A percentile compares a stretch with the other conserved stretches of the same genome.
phyloP scores from a whole-genome alignment of 37 sponge, comb jelly and placozoan genomes.

The Ianthella basta region DNA sequence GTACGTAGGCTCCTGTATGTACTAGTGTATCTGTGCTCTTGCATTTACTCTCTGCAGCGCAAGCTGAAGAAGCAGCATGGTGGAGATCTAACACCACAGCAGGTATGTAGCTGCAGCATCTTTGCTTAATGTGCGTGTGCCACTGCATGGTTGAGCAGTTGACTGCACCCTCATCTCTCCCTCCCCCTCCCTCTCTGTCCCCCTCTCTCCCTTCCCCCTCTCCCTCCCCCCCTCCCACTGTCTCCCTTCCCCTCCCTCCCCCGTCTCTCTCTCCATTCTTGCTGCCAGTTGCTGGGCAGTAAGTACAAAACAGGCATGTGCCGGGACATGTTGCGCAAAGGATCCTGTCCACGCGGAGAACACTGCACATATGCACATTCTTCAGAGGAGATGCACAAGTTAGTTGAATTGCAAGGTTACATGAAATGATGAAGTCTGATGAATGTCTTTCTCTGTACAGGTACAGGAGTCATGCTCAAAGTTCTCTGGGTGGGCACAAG shows the following conservation, averaged over 20 bases:
- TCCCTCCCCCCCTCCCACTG: neutral
- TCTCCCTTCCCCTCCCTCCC: neutral
- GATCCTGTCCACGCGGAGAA: slow-evolving; percentile 80
- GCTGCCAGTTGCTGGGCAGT: slow-evolving; percentile 73
- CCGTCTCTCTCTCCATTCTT: neutral
- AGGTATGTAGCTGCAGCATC: too few species aligned
- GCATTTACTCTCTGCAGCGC: too few species aligned
- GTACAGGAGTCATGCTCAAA: too few species aligned
- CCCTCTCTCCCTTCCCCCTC: neutral
- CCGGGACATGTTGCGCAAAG: slow-evolving; percentile 67
- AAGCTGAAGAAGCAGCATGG: too few species aligned
- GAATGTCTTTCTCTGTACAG: too few species aligned
- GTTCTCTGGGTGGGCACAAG: too few species aligned
- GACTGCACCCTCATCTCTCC: neutral
- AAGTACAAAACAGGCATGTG: slow-evolving; percentile 91
- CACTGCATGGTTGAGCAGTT: too few species aligned
- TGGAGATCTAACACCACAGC: too few species aligned
- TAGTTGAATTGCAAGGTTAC: neutral
- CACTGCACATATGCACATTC: slow-evolving; percentile 92
- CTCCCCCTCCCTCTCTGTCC: neutral
- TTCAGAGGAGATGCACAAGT: slow-evolving; percentile 80
- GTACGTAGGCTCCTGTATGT: too few species aligned
- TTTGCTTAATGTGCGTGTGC: too few species aligned
- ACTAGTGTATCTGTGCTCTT: too few species aligned
- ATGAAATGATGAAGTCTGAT: too few species aligned